Base-by-base conservation (phyloP, 2,888 invertebrate species). In the Pyrgus malvae region DNA sequence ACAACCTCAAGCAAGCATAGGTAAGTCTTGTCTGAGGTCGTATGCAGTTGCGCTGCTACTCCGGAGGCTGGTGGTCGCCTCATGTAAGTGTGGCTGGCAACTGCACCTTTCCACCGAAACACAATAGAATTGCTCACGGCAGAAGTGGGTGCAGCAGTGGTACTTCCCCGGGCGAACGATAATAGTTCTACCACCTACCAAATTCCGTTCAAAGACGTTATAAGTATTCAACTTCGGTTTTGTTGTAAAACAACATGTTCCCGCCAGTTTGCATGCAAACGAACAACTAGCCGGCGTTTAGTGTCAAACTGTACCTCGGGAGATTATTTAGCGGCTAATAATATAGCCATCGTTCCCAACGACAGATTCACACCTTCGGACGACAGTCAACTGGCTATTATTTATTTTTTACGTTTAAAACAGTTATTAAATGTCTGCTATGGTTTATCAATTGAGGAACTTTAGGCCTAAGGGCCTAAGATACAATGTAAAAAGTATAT, bases 361-460 rank as follows among this genome's bases (percentile, higher is more conserved):
- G 88, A 89, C 90, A 89, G 90, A 80, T 90, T 89, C 86, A 88
- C 90, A 90, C 90, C 88, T 48, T 87, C 78, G 81, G 76, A 78
- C 74, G 69, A 67, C 61, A 64, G 73, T 76, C 78, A 84, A 82
- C 78, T 83, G 81, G 80, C 80, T 83, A 83, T 82, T 80, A 80
- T 80, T 63, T 67, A 76, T 35, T 38, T 23, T 6, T 16, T 37
- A 16, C 19, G 4, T 14, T 16, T 29, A 4, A 23, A 23, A 23
- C 23, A 23, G 3, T 17, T 37, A 7, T 14, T 19, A 4, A 19
- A 19, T 19, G 37, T 37, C n/a, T n/a, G n/a, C n/a, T n/a, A n/a
- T n/a, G n/a, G n/a, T n/a, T n/a, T n/a, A n/a, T n/a, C n/a, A n/a
- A n/a, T n/a, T n/a, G n/a, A n/a, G n/a, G n/a, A n/a, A n/a, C n/a